Conservation (phyloP, 2,888 invertebrate species). For the Unio delphinus region DNA sequence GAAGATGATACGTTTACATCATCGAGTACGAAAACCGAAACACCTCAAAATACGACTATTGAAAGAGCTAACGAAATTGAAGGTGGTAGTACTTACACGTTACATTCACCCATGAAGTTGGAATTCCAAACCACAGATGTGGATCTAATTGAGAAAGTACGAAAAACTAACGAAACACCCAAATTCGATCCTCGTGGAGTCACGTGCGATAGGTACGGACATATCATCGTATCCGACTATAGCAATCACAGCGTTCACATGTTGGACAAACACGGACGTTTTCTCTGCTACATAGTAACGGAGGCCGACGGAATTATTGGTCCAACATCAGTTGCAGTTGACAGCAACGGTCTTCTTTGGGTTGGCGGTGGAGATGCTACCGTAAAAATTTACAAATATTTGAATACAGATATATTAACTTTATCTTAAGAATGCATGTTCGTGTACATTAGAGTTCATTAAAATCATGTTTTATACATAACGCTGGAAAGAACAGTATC, state of each 20-base stretch:
- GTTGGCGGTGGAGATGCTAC: constrained; percentile 48
- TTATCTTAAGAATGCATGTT: not conserved
- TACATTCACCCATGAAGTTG: no score
- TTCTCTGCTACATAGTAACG: constrained; percentile 38
- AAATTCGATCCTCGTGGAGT: constrained; percentile 50
- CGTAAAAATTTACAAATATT: constrained; percentile 37
- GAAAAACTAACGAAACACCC: constrained; percentile 12
- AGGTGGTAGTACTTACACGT: no score
- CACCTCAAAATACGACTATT: no score
- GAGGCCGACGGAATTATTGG: constrained; percentile 37
- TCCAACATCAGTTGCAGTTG: constrained; percentile 48
- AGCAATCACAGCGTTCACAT: constrained; percentile 44
- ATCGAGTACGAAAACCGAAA: no score
- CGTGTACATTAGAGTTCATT: no score
- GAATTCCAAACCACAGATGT: no score
- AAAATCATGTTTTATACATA: no score
- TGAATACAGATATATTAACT: constrained; percentile 14
- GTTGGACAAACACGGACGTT: constrained; percentile 39
- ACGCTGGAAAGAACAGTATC: no score
- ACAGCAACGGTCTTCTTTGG: constrained; percentile 45
- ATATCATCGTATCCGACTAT: constrained; percentile 53
- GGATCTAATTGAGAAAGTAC: constrained; percentile 1
- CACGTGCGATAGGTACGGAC: constrained; percentile 52
- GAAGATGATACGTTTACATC: no score
- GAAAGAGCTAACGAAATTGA: no score